A percentile compares a stretch with the other conserved stretches of the same genome.
Evolutionary conservation across 2,888 invertebrate species (phyloP).

Genomic region (Napeogenes inachia): DNA sequence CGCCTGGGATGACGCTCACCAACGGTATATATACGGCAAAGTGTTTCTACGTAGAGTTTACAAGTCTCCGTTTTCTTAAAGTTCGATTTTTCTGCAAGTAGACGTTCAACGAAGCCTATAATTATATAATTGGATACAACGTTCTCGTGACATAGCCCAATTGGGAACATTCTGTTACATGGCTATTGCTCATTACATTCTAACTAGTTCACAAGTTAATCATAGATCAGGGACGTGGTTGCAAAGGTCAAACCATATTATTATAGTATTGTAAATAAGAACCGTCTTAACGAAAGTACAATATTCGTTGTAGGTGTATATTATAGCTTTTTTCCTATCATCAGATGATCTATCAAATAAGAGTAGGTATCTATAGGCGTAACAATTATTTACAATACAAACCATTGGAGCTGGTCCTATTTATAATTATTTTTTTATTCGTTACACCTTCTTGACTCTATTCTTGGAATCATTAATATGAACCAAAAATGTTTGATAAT

Average conservation of each 20-base stretch:
- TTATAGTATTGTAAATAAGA: not conserved
- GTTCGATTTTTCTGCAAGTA: not conserved
- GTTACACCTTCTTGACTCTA: no score
- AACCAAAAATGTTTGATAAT: no score
- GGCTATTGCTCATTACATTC: slow-evolving; percentile 4
- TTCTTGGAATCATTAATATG: no score
- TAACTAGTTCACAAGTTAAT: slow-evolving; percentile 3
- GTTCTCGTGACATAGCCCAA: slow-evolving; percentile 12
- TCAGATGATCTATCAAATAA: no score
- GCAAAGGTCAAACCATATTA: not conserved
- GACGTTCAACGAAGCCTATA: slow-evolving; percentile 1
- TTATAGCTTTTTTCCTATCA: no score
- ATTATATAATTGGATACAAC: slow-evolving; percentile 9
- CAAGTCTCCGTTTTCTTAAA: not conserved
- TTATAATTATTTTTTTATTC: no score
- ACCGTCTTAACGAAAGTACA: no score
- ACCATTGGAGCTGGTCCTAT: no score
- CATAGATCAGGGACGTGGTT: not conserved
- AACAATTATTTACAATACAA: no score
- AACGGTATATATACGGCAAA: slow-evolving; percentile 69
- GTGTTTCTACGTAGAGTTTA: not conserved
- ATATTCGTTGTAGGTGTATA: no score
- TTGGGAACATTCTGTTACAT: slow-evolving; percentile 9
- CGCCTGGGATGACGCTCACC: slow-evolving; percentile 83
- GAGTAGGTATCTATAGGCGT: no score